Base-by-base conservation (phyloP, 2,797 vertebrate genomes). In the Oceanodroma leucorhoa region DNA sequence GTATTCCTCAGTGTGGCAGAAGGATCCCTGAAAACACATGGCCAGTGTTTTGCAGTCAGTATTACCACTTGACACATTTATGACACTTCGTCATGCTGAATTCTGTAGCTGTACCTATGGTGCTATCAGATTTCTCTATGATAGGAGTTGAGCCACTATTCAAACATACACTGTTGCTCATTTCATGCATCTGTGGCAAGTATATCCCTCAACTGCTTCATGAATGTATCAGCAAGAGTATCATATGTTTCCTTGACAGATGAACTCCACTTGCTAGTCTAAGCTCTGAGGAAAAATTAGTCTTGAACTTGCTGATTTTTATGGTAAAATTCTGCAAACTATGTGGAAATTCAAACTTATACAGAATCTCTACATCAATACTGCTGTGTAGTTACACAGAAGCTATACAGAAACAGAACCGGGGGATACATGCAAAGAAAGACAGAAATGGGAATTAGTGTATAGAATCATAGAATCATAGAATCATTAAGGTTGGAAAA, bases 161-260 rank as follows among this genome's bases (percentile, higher is more conserved):
- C 93, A 96, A 95, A 96, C 83, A 85, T 26, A 67, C 9, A 34
- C n/a, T 64, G 58, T 69, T 94, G 65, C 18, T 94, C 67, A 65
- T 95, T 97, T 95, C 50, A 41, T 38, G 32, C 54, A 85, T 90
- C 94, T 92, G 76, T 89, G 51, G 80, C 71, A 66, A 73, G 65
- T 83, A 79, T 71, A 81, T 79, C 95, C 66, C 73, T 95, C 83
- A 93, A n/a, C 43, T 83, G 17, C 40, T 94, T 89, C 7, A 69
- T 76, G 30, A 82, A 70, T 62, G 40, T 75, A 71, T 43, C 77
- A 94, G 70, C 66, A 92, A 43, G 4, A 6, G 7, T 62, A 38
- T 53, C 23, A 34, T 41, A 30, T 6, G 9, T 30, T 92, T 45
- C n/a, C 29, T 61, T 71, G 29, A 38, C 12, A 93, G 65, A 80